Evolutionary conservation across 2,888 invertebrate genomes (phyloP), one percentile per base, ranked within the genome.

Genomic region (Rhamnusium bicolor): DNA sequence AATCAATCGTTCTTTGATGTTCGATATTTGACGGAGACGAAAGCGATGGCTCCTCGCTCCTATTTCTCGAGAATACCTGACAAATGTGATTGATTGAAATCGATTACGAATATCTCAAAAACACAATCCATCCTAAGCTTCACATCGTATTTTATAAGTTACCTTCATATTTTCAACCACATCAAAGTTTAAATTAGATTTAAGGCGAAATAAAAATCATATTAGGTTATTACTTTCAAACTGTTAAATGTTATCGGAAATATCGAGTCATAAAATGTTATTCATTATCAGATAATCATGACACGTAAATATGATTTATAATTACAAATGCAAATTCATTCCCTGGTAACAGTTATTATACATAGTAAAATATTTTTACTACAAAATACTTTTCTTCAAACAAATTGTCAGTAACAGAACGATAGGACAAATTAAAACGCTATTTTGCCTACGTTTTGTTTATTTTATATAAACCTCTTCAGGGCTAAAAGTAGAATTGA

Each of bases 81-180:
- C 87, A 86, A 86, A 84, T 85, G 84, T 87, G 87, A 87, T 87
- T 85, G 87, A 87, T 87, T 84, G 84, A 82, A 81, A 84, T 84
- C 81, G 85, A 86, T 86, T 82, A 81, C 76, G 80, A 80, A 83
- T 84, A 83, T 83, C 82, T 82, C 65, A 72, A 73, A 76, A 72
- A 75, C 62, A 74, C 74, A 69, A 73, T 77, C 63, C 70, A 71
- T 77, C 74, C 66, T 21, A 60, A 63, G 65, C 54, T 63, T 63
- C 68, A 58, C 69, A 63, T 68, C 74, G 65, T 67, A 71, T 75
- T 73, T 71, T 69, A 67, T 70, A 72, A 72, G 65, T 72, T 73
- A 69, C 73, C 71, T 74, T 73, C 70, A 65, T 46, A 49, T 74
- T 69, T 65, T 40, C 66, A 61, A 67, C 65, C 58, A 29, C 67